Conservation (phyloP, 1,140 invertebrate genomes). For the Drosophila pseudoobscura region DNA sequence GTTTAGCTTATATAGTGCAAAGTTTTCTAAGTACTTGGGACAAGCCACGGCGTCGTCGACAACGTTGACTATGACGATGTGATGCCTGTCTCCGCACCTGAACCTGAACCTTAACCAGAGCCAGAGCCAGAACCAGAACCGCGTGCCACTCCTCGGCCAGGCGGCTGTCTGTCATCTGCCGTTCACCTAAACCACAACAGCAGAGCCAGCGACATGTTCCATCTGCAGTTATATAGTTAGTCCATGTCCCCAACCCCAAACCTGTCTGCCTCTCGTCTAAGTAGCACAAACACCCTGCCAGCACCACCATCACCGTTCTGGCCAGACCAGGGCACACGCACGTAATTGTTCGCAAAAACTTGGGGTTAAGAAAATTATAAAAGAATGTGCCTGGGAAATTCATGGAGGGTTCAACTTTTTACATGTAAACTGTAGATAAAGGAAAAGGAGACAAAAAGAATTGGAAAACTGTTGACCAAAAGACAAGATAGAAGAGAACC, state of each 20-base stretch:
- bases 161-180: conserved; percentile 59
- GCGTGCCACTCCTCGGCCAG: too few species aligned
- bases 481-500: conserved; percentile 30
- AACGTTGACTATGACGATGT: conserved; percentile 35
- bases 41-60: conserved; percentile 30
- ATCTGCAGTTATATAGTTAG: conserved; percentile 51
- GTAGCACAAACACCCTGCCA: conserved; percentile 16
- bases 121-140: not conserved
- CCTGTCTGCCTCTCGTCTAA: conserved; percentile 28
- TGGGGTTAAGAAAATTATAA: conserved; percentile 69
- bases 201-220: conserved; percentile 68
- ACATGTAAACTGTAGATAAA: conserved; percentile 49
- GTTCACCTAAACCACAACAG: conserved; percentile 57
- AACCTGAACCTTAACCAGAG: not conserved
- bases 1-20: conserved; percentile 69
- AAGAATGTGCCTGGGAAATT: conserved; percentile 61
- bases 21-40: conserved; percentile 69
- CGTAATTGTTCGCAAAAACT: conserved; percentile 74
- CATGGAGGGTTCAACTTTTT: conserved; percentile 57
- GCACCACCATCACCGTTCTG: too few species aligned
- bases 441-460: conserved; percentile 24
- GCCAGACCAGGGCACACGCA: conserved; percentile 45
- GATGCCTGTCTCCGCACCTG: not conserved
- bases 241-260: not conserved
- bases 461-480: conserved; percentile 57